Evolutionary conservation across 2,113 vertebrate genomes (phyloP), one percentile per base, ranked within the genome.

Genomic region (Crypturellus undulatus): DNA sequence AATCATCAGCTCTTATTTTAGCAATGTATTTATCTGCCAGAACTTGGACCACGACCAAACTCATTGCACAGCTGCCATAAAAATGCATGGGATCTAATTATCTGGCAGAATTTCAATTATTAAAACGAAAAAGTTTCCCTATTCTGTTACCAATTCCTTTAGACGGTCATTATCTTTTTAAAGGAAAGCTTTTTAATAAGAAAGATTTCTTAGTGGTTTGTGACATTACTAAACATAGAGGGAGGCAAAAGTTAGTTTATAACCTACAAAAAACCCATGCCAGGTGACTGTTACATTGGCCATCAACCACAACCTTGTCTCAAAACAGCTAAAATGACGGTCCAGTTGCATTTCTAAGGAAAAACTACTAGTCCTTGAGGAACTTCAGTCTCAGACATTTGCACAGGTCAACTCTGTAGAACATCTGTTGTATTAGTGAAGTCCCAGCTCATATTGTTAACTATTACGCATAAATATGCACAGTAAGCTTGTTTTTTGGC

Each of bases 151-250:
- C 79, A 45, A 52, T 84, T 70, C 76, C 93, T 83, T 71, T 19
- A 93, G 88, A 95, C 79, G 88, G 71, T 63, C 90, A 77, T 93
- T 94, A 91, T 70, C 85, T 93, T 79, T 69, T 94, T 96, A 95
- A 87, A 90, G 51, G 81, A 90, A 93, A 49, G 73, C 56, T 75
- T 91, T 96, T 91, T 87, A 91, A 87, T 88, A 92, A 83, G 79
- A 67, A 54, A 80, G 88, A 93, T 87, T 92, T 91, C 84, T 85
- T 90, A 95, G 91, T 89, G 77, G 83, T 90, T 83, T 89, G 89
- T 84, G 91, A 94, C 80, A 42, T 75, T 67, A 63, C 72, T 81
- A 28, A 92, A 78, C 0, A 0, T 24, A 38, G 24, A 17, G 25
- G 60, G n/a, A 42, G 84, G 60, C 56, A 52, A 22, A 75, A 95